Base-by-base conservation (phyloP, 1,140 invertebrate genomes). In the Drosophila bipectinata region DNA sequence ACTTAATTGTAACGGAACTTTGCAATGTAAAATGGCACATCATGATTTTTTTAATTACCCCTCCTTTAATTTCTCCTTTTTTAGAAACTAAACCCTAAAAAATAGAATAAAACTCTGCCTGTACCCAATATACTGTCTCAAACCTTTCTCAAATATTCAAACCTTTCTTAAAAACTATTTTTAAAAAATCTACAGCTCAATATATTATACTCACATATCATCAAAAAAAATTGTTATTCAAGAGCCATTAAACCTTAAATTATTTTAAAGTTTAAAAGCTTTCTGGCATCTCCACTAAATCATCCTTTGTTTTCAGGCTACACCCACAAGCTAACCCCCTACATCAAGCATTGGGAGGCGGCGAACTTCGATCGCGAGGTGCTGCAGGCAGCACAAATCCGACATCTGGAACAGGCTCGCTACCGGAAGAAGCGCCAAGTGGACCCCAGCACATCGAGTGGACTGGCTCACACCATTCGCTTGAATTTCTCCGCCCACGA, bases 401-500 rank as follows among this genome's bases (percentile, higher is more conserved):
- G 79, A 24, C 91, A 92, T 61, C 82, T 91, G 72, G 89, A 91
- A 49, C 88, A 91, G 55, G 90, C 84, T 30, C 81, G 80, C 34
- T 81, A 77, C 57, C 90, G 91, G 39, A 74, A 87, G 59, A 92
- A 92, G 83, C 78, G 91, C 55, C 75, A 90, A 62, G 78, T 74
- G 55, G 76, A 89, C 75, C 51, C 73, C 75, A 52, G 79, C 75
- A 77, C 71, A 48, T 51, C 76, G 39, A 67, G 76, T 79, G 74
- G 91, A 8, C 58, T 91, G 75, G 89, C 91, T 51, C 87, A 92
- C 67, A 91, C 79, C 58, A 91, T 92, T 28, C 79, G 89, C 68
- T 68, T 92, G 66, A 91, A 91, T 82, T 92, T 92, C 78, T 90
- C 78, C 71, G 91, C 91, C 64, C 91, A 92, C 80, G 90, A 92